Conservation (phyloP, 2,797 vertebrate genomes). For the Benthosema pterotum region DNA sequence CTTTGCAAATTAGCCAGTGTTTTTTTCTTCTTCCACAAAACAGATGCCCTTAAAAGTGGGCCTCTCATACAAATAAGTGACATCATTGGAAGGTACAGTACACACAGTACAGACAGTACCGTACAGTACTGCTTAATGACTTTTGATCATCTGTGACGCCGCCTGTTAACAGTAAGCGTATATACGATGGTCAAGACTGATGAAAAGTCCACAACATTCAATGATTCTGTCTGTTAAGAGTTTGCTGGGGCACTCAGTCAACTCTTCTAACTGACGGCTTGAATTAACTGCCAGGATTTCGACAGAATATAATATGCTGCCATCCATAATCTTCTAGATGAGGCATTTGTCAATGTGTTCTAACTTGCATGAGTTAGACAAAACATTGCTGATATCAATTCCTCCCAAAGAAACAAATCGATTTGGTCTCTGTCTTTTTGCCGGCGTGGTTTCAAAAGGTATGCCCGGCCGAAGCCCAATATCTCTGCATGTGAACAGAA, state of each 20-base stretch:
- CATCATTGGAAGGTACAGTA: slow-evolving; percentile 46
- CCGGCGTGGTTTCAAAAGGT: slow-evolving; percentile 6
- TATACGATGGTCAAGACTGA: slow-evolving; percentile 59
- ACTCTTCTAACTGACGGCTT: slow-evolving; percentile 37
- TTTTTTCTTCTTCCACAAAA: too few relatives aligned
- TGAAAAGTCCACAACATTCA: slow-evolving; percentile 63
- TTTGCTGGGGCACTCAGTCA: slow-evolving; percentile 37
- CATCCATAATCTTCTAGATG: slow-evolving; percentile 45
- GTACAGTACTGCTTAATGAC: slow-evolving; percentile 63
- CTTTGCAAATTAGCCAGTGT: background rate
- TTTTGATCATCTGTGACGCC: slow-evolving; percentile 60
- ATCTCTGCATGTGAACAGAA: background rate
- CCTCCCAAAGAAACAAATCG: background rate
- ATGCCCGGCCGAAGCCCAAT: background rate
- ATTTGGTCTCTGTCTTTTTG: slow-evolving; percentile 7
- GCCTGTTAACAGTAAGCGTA: slow-evolving; percentile 36
- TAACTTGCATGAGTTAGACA: too few relatives aligned
- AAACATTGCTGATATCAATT: slow-evolving; percentile 10
- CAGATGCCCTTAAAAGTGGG: slow-evolving; percentile 42
- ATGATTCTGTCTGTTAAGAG: slow-evolving; percentile 62
- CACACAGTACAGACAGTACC: slow-evolving; percentile 39
- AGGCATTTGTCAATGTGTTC: too few relatives aligned
- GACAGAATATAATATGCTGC: slow-evolving; percentile 40
- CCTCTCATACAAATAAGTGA: slow-evolving; percentile 50
- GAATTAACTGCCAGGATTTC: slow-evolving; percentile 69